These are phyloP conservation scores for Falco novaeseelandiae DNA, from an alignment of 2,797 vertebrate species.

Conservation along the genomic window DNA sequence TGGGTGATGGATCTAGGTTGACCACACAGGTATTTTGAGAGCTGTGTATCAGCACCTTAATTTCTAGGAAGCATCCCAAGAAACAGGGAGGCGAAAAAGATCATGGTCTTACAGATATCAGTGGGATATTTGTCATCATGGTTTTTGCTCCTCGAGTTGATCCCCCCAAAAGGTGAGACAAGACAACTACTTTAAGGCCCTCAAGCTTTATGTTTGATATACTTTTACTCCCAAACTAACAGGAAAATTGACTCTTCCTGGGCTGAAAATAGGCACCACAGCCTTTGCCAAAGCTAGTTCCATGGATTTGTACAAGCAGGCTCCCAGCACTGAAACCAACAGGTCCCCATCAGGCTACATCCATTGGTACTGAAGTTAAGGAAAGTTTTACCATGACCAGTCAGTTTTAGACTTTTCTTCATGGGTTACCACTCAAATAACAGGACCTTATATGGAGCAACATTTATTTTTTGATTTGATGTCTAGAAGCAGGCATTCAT, in stretches of 20 bases:
- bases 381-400: background rate
- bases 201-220: background rate
- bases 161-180: background rate
- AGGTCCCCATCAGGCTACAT: background rate
- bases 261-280: background rate
- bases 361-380: background rate
- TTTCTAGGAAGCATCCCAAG: background rate
- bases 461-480: background rate
- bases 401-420: background rate
- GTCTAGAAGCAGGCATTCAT: background rate
- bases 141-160: background rate
- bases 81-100: accelerated
- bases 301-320: background rate
- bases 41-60: background rate
- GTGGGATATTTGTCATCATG: background rate
- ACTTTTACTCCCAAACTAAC: background rate
- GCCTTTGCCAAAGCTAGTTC: background rate
- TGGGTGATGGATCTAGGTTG: background rate
- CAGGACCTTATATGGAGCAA: background rate
- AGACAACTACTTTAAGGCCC: background rate
- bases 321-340: background rate
- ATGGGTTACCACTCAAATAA: background rate
- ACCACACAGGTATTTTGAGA: background rate
- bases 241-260: background rate
- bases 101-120: accelerated